These are phyloP conservation scores for Lampris megalopsis DNA, from an alignment of 2,113 vertebrate genomes.

Conservation along the genomic window DNA sequence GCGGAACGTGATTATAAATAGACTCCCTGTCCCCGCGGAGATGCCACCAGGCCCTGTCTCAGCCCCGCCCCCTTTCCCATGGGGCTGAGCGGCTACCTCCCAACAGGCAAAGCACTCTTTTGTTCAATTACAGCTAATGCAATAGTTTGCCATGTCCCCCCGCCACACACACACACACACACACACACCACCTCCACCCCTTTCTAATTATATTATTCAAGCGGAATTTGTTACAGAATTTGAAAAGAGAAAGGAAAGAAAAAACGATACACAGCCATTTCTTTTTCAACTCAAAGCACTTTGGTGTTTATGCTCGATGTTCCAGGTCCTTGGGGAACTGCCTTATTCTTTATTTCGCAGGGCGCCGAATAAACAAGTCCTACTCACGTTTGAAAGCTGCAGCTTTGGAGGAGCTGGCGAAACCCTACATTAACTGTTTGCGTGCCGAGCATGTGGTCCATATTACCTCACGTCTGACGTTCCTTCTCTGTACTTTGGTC, in stretches of 20 bases:
- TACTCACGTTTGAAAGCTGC: slow-evolving; percentile 82
- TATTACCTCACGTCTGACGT: slow-evolving; percentile 88
- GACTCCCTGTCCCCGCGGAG: slow-evolving; percentile 92
- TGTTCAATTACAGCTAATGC: slow-evolving; percentile 99
- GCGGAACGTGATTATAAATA: slow-evolving; percentile 90
- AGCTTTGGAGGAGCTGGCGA: slow-evolving; percentile 89
- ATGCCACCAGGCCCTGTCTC: slow-evolving; percentile 92
- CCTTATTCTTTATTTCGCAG: slow-evolving; percentile 88
- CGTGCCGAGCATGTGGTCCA: slow-evolving; percentile 92
- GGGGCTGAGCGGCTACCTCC: slow-evolving; percentile 91
- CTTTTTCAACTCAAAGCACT: slow-evolving; percentile 88
- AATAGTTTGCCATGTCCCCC: slow-evolving; percentile 95
- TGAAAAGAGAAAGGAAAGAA: slow-evolving; percentile 82
- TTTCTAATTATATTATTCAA: slow-evolving; percentile 99
- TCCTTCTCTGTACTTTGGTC: slow-evolving; percentile 80
- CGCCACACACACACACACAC: too few relatives aligned
- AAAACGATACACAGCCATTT: slow-evolving; percentile 53
- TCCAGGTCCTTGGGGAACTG: slow-evolving; percentile 89
- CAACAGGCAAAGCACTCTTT: slow-evolving; percentile 95
- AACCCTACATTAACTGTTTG: slow-evolving; percentile 91
- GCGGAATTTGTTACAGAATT: slow-evolving; percentile 94
- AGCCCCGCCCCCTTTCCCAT: slow-evolving; percentile 94
- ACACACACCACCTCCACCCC: slow-evolving; percentile 14
- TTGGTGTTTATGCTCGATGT: slow-evolving; percentile 87
- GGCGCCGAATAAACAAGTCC: slow-evolving; percentile 96